Percentiles rank a stretch among this genome's conserved stretches.
phyloP scores from a whole-genome alignment of 2,113 vertebrate genomes.

The Urocolius indicus region DNA sequence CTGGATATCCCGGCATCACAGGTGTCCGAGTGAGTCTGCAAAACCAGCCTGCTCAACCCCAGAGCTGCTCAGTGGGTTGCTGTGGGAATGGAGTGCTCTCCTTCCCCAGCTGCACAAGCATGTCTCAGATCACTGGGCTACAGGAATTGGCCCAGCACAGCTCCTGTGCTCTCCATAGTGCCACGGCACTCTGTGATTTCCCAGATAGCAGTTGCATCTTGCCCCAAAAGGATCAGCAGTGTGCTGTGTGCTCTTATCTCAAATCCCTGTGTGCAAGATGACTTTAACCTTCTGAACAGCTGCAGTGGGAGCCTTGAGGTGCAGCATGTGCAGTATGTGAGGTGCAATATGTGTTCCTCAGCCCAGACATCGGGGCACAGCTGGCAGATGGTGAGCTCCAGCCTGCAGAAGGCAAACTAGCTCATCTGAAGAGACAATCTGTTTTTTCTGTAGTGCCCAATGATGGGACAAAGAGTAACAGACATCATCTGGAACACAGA shows the following conservation, averaged over 20 bases:
- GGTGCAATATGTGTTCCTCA: background rate
- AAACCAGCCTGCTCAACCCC: background rate
- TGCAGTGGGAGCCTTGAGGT: background rate
- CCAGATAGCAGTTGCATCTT: background rate
- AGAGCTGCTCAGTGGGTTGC: background rate
- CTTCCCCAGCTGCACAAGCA: accelerated
- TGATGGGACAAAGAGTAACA: too few species aligned
- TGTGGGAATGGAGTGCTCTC: background rate
- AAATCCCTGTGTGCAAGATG: accelerated
- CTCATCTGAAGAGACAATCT: background rate
- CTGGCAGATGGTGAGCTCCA: background rate
- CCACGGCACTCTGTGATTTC: background rate
- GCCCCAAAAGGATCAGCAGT: background rate
- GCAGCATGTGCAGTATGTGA: background rate
- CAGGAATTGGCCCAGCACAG: background rate
- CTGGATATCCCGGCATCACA: constrained; percentile 86
- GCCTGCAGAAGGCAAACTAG: background rate
- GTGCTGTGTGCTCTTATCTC: background rate
- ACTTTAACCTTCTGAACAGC: background rate
- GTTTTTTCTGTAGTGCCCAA: too few species aligned
- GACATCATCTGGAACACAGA: too few species aligned
- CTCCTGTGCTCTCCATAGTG: background rate
- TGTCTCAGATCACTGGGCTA: background rate
- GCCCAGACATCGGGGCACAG: background rate
- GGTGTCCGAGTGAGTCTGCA: constrained; percentile 89